Conservation (phyloP, 2,797 vertebrate species). For the Anniella stebbinsi region DNA sequence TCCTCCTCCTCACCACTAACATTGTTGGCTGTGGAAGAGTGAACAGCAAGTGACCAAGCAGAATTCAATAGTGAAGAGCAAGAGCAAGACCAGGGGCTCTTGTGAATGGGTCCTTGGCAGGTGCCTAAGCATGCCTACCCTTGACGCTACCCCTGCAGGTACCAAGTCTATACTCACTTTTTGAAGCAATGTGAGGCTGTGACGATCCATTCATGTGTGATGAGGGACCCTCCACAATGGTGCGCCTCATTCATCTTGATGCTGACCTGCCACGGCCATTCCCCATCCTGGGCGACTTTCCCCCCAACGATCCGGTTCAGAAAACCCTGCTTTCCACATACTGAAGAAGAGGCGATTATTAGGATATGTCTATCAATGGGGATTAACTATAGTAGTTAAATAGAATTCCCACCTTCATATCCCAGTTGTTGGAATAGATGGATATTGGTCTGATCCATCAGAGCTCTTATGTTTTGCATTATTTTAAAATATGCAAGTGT, state of each 20-base stretch:
- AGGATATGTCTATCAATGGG: neutral
- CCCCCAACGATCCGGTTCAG: constrained; percentile 67
- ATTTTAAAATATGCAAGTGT: neutral
- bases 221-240: constrained; percentile 70
- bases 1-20: no score
- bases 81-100: no score
- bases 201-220: constrained; percentile 69
- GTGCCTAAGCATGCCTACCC: no score
- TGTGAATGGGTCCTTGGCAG: no score
- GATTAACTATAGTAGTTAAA: neutral
- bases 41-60: no score
- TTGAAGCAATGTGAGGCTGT: constrained; percentile 73
- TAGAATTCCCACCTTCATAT: neutral
- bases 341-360: constrained; percentile 18
- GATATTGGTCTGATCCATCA: neutral
- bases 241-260: constrained; percentile 64
- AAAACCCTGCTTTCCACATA: constrained; percentile 65
- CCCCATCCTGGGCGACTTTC: constrained; percentile 38
- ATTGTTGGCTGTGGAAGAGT: no score
- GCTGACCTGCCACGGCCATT: constrained; percentile 76
- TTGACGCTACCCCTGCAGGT: neutral
- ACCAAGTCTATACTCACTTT: constrained; percentile 33
- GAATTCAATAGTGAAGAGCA: no score
- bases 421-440: neutral
- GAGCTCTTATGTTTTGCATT: neutral